Conservation (phyloP, 2,113 vertebrate genomes). For the Heterochromis multidens region DNA sequence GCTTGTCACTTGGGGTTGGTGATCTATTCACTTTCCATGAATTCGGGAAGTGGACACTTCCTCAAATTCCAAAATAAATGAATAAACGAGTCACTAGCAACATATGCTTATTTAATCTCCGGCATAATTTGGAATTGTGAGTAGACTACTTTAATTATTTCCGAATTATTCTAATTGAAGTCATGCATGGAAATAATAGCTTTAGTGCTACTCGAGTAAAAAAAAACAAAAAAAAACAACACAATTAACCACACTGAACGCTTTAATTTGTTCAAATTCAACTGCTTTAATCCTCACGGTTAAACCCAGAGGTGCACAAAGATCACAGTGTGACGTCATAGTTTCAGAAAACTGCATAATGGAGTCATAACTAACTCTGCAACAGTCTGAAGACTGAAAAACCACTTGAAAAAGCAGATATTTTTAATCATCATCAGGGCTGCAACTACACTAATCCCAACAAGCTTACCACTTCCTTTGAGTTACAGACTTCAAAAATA, state of each 20-base stretch:
- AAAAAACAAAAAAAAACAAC: neutral
- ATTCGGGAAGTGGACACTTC: slow-evolving; percentile 28
- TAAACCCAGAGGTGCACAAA: neutral
- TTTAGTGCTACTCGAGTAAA: neutral
- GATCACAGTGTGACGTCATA: neutral
- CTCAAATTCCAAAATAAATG: slow-evolving; percentile 21
- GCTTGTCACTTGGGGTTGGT: slow-evolving; percentile 37
- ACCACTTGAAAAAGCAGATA: slow-evolving; percentile 19
- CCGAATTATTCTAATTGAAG: neutral
- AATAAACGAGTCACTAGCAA: neutral
- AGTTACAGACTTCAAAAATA: neutral
- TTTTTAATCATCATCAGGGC: slow-evolving; percentile 11
- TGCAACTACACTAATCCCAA: slow-evolving; percentile 1
- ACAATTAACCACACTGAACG: neutral
- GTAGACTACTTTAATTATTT: neutral
- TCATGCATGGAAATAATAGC: neutral
- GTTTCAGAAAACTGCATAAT: neutral
- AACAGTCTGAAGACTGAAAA: neutral
- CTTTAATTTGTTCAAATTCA: neutral
- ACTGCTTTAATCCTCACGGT: neutral
- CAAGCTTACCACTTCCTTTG: neutral
- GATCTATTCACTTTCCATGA: slow-evolving; percentile 29
- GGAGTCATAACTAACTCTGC: neutral
- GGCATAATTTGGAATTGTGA: neutral
- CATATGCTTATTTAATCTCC: neutral